Conservation (phyloP, 2,113 vertebrate genomes). For the Amphilophus citrinellus region DNA sequence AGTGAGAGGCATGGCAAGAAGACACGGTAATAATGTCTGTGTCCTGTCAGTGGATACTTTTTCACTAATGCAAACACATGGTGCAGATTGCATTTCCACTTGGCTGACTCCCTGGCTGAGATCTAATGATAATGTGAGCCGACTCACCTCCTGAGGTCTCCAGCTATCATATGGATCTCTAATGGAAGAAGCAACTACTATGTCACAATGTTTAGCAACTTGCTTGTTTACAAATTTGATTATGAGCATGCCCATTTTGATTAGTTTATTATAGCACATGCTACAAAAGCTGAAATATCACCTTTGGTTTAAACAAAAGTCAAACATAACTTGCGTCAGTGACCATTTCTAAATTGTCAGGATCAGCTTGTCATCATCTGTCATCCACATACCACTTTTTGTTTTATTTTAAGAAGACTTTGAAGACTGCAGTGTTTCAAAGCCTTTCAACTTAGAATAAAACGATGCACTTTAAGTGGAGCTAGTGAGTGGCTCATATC, state of each 20-base stretch:
- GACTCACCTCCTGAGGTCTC: conserved; percentile 32
- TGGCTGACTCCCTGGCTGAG: conserved; percentile 43
- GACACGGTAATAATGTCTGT: conserved; percentile 23
- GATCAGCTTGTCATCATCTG: conserved; percentile 31
- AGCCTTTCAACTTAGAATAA: conserved; percentile 27
- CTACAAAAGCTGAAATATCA: not conserved
- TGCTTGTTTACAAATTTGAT: not conserved
- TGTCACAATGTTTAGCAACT: not conserved
- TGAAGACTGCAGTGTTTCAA: conserved; percentile 27
- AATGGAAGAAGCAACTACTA: not conserved
- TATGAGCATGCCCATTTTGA: not conserved
- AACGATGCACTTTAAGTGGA: conserved; percentile 42
- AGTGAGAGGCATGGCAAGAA: conserved; percentile 18
- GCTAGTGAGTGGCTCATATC: conserved; percentile 40
- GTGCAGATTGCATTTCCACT: conserved; percentile 50
- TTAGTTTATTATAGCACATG: not conserved
- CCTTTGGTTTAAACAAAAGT: conserved; percentile 23
- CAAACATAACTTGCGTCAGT: not conserved
- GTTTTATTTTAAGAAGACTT: conserved; percentile 12
- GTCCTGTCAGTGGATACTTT: conserved; percentile 39
- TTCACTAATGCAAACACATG: conserved; percentile 36
- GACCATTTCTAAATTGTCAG: conserved; percentile 13
- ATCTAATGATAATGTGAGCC: conserved; percentile 36
- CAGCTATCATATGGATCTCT: conserved; percentile 19
- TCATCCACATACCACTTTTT: conserved; percentile 32